Percentiles rank a stretch among this genome's conserved stretches.
These are phyloP conservation scores for Narcine bancroftii DNA, from an alignment of 2,113 vertebrate species.

Conservation along the genomic window DNA sequence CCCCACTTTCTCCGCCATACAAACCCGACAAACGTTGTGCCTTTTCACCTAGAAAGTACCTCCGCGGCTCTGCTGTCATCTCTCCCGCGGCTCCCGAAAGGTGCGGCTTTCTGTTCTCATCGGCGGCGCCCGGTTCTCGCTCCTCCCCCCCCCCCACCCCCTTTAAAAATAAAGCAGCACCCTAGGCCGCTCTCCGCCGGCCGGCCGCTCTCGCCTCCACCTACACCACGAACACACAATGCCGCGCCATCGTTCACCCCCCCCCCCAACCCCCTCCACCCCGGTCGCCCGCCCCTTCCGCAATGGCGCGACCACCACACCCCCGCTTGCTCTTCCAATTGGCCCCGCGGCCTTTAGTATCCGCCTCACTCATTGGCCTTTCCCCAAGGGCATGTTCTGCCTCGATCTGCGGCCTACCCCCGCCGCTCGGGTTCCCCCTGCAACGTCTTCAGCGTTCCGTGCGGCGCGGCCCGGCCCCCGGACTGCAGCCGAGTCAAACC, in stretches of 20 bases:
- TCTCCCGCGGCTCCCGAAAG: constrained; percentile 45
- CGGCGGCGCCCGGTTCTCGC: not conserved
- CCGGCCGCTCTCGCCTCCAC: not conserved
- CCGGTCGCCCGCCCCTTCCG: not conserved
- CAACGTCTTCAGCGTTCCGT: no score
- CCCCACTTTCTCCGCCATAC: not conserved
- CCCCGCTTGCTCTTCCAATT: not conserved
- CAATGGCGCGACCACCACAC: not conserved
- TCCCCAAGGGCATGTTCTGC: not conserved
- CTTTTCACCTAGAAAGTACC: constrained; percentile 48
- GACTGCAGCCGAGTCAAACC: no score
- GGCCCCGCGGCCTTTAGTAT: not conserved
- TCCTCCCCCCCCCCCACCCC: not conserved
- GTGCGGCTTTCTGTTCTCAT: constrained; percentile 40
- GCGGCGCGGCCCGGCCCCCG: no score
- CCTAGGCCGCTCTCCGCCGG: not conserved
- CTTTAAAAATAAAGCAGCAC: not conserved
- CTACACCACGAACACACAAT: constrained; percentile 11
- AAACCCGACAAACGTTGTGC: not conserved
- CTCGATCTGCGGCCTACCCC: not conserved
- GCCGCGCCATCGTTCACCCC: not conserved
- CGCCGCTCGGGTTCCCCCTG: no score
- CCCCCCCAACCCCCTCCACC: not conserved
- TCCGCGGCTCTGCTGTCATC: constrained; percentile 60
- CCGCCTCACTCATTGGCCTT: not conserved